These are phyloP conservation scores for Barypeithes pellucidus DNA, from an alignment of 2,888 invertebrate species.

Conservation along the genomic window DNA sequence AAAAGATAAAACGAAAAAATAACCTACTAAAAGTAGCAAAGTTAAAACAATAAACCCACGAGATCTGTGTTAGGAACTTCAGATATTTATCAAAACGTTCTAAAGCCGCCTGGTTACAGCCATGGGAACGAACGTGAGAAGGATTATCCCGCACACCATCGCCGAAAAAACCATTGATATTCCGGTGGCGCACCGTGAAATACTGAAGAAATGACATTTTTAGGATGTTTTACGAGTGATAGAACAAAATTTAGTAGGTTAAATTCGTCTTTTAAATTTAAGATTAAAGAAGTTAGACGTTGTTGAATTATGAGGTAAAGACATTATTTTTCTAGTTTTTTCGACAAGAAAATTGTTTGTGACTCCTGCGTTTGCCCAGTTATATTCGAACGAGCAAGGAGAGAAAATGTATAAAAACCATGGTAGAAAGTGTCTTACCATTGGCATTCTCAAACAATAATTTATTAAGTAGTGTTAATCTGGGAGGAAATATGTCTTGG, in stretches of 20 bases:
- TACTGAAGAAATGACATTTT: constrained; percentile 51
- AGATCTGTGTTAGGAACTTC: constrained; percentile 36
- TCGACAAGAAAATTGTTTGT: no score
- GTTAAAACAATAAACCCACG: constrained; percentile 38
- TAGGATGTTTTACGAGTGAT: constrained; percentile 48
- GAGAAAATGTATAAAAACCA: no score
- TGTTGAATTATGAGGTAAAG: no score
- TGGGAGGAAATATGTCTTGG: no score
- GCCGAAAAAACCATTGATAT: constrained; percentile 47
- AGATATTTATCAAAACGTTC: constrained; percentile 46
- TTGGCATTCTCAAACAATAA: no score
- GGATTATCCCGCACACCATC: constrained; percentile 48
- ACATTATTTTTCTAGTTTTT: no score
- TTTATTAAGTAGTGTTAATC: no score
- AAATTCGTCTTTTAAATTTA: constrained; percentile 24
- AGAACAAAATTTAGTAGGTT: constrained; percentile 47
- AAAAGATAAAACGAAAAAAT: constrained; percentile 8
- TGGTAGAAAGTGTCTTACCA: no score
- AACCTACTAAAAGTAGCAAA: constrained; percentile 31
- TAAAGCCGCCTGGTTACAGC: constrained; percentile 46
- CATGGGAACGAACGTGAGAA: constrained; percentile 49
- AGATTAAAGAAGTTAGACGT: neutral
- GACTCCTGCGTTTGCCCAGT: no score
- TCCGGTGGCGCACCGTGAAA: constrained; percentile 42
- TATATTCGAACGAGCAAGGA: no score